Evolutionary conservation across 2,888 invertebrate species (phyloP).

Genomic region (Acanthosepion lycidas): DNA sequence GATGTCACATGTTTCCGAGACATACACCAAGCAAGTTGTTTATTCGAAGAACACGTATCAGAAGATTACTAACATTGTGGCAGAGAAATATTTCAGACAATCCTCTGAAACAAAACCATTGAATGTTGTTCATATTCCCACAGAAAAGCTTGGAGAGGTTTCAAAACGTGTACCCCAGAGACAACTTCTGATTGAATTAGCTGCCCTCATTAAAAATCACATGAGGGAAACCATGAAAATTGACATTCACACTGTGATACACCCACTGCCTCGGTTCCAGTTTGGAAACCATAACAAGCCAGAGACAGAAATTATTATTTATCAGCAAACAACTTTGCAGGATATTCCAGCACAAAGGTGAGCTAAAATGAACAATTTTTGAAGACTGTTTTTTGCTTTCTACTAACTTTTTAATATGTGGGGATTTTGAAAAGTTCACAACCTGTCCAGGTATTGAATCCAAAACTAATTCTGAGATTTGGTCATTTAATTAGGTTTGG

Average conservation of each 20-base stretch:
- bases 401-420: no score
- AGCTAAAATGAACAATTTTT: not conserved
- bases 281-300: not conserved
- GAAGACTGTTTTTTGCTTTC: no score
- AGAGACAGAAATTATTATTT: constrained; percentile 38
- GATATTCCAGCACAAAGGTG: not conserved
- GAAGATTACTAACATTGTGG: not conserved
- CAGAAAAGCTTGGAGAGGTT: constrained; percentile 2
- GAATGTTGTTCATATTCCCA: not conserved
- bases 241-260: constrained; percentile 69
- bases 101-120: not conserved
- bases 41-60: not conserved
- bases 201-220: constrained; percentile 71
- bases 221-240: constrained; percentile 66
- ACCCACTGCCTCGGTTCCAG: constrained; percentile 61
- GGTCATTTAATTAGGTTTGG: no score
- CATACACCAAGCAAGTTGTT: not conserved
- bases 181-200: constrained; percentile 73
- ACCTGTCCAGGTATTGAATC: no score
- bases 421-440: no score
- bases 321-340: not conserved
- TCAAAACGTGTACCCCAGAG: constrained; percentile 60
- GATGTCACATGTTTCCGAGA: not conserved
- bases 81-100: not conserved
- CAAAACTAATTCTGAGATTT: no score